phyloP scores from a whole-genome alignment of 2,797 vertebrate genomes.

The Sandelia bainsii region DNA sequence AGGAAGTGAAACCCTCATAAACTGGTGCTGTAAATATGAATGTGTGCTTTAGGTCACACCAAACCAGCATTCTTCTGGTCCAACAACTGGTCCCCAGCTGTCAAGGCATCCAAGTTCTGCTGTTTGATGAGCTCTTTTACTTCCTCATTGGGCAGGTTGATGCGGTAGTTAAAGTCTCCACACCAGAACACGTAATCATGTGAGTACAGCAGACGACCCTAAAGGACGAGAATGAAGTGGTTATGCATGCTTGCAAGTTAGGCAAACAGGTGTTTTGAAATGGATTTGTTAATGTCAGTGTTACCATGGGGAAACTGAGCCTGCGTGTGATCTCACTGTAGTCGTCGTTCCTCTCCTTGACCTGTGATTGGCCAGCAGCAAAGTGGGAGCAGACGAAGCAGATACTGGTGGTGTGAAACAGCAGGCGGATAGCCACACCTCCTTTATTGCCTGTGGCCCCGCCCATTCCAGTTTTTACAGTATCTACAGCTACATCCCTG shows the following conservation, averaged over 20 bases:
- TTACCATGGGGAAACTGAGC: constrained; percentile 96
- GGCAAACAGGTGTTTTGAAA: background rate
- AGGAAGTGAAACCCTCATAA: constrained; percentile 2
- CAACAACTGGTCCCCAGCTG: constrained; percentile 94
- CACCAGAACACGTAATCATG: constrained; percentile 99
- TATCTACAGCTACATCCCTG: constrained; percentile 97
- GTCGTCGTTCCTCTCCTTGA: constrained; percentile 98
- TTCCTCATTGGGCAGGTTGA: constrained; percentile 95
- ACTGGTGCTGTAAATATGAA: background rate
- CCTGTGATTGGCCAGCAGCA: constrained; percentile 97
- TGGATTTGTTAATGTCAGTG: background rate
- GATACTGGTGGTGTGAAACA: constrained; percentile 98
- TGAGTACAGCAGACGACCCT: constrained; percentile 96
- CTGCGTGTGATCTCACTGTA: constrained; percentile 95
- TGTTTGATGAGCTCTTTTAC: constrained; percentile 96
- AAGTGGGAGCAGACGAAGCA: constrained; percentile 99
- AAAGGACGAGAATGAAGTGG: background rate
- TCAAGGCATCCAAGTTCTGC: constrained; percentile 94
- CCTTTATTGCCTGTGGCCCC: constrained; percentile 99
- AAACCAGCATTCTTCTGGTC: constrained; percentile 94
- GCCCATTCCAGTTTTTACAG: constrained; percentile 99
- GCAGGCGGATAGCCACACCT: constrained; percentile 95
- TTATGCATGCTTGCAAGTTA: background rate
- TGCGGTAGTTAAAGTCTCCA: constrained; percentile 98
- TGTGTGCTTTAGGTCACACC: constrained; percentile 75